Conservation (phyloP, 2,113 vertebrate genomes). For the Phaethon lepturus region DNA sequence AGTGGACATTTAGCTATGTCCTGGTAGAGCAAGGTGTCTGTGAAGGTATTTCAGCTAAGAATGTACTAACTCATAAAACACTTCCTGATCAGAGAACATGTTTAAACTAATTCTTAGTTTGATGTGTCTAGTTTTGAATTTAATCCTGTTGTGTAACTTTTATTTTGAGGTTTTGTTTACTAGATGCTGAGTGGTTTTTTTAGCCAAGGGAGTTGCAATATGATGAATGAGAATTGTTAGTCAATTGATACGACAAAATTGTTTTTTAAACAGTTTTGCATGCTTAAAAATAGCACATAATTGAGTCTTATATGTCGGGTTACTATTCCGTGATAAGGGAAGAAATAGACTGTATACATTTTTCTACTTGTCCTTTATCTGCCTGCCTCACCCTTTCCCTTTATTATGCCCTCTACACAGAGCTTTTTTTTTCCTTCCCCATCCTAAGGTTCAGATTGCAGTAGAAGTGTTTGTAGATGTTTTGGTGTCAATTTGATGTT, state of each 20-base stretch:
- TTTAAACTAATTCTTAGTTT: background rate
- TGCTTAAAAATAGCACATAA: background rate
- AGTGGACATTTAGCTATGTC: background rate
- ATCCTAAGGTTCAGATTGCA: background rate
- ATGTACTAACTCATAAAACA: background rate
- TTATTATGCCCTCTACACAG: background rate
- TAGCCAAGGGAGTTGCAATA: background rate
- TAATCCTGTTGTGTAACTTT: background rate
- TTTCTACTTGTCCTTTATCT: background rate
- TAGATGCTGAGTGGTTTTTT: background rate
- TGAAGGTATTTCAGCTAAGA: background rate
- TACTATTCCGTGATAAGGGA: background rate
- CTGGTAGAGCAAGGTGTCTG: background rate
- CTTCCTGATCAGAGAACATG: background rate
- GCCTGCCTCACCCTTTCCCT: constrained; percentile 3
- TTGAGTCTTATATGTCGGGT: background rate
- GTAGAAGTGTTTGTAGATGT: background rate
- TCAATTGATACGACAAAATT: background rate
- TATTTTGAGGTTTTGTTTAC: background rate
- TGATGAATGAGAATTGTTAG: background rate
- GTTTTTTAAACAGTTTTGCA: background rate
- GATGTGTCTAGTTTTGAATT: background rate
- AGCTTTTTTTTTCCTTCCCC: background rate
- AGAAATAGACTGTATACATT: background rate
- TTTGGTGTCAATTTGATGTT: background rate